Conservation (phyloP, 2,113 vertebrate genomes). For the Murina feae region DNA sequence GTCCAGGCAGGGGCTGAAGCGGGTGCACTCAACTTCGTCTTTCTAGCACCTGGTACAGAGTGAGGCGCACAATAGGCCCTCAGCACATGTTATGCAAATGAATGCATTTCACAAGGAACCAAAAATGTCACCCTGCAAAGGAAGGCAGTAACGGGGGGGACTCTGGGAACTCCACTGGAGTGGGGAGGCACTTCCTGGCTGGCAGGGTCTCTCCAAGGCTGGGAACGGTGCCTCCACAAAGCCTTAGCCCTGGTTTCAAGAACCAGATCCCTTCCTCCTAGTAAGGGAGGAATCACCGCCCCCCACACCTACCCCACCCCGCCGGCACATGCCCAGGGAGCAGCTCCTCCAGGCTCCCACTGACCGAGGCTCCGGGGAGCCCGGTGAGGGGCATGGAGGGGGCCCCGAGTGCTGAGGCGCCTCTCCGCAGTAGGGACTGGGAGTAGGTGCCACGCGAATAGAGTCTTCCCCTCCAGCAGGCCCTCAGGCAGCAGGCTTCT, state of each 20-base stretch:
- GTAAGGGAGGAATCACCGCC: background rate
- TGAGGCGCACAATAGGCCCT: background rate
- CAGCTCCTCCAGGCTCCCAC: background rate
- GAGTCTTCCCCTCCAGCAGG: background rate
- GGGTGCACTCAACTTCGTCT: background rate
- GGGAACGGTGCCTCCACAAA: background rate
- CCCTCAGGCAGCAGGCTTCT: background rate
- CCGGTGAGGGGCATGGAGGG: fast-evolving
- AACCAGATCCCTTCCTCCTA: background rate
- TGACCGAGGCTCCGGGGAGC: background rate
- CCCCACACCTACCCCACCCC: background rate
- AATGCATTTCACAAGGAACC: background rate
- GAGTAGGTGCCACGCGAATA: background rate
- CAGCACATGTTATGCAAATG: background rate
- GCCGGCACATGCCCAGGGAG: background rate
- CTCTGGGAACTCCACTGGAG: background rate
- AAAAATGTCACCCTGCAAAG: background rate
- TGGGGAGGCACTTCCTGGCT: background rate
- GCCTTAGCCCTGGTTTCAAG: background rate
- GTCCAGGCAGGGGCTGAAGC: background rate
- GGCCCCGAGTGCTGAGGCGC: no score
- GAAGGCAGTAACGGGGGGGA: background rate
- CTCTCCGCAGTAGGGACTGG: background rate
- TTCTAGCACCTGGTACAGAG: background rate
- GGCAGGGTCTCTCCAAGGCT: background rate